Evolutionary conservation across 2,797 vertebrate genomes (phyloP).

Genomic region (Sylvilagus floridanus): DNA sequence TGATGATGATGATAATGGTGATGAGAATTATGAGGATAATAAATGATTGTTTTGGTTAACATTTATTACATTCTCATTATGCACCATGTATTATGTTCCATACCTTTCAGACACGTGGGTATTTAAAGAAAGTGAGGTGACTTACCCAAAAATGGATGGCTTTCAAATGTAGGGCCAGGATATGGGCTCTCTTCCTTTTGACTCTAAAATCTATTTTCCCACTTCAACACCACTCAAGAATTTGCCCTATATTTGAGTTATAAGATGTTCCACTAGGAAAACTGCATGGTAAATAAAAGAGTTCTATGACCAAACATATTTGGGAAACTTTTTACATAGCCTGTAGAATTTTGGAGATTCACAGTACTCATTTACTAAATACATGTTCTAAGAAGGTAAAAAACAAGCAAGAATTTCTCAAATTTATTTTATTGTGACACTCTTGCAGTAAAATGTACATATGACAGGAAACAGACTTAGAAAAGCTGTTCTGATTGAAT

Average conservation of each 20-base stretch:
- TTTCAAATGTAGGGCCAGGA: neutral
- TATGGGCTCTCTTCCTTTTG: neutral
- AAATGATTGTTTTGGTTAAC: neutral
- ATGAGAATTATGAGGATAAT: neutral
- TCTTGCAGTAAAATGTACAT: neutral
- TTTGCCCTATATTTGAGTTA: neutral
- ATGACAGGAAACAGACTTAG: neutral
- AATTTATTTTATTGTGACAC: neutral
- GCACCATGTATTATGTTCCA: neutral
- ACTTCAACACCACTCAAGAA: neutral
- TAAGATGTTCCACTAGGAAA: neutral
- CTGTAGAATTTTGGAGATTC: slow-evolving; percentile 5
- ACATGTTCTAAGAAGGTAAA: neutral
- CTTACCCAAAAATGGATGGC: neutral
- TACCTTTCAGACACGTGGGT: neutral
- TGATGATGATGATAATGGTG: neutral
- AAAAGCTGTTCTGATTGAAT: neutral
- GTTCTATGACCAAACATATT: neutral
- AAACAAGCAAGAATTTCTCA: slow-evolving; percentile 36
- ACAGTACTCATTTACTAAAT: neutral
- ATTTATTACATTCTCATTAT: neutral
- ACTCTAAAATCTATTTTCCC: neutral
- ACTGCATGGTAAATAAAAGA: neutral
- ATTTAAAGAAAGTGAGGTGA: neutral
- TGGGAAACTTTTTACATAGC: neutral